These are phyloP conservation scores for Athene cunicularia DNA, from an alignment of 2,113 vertebrate species.

Conservation along the genomic window DNA sequence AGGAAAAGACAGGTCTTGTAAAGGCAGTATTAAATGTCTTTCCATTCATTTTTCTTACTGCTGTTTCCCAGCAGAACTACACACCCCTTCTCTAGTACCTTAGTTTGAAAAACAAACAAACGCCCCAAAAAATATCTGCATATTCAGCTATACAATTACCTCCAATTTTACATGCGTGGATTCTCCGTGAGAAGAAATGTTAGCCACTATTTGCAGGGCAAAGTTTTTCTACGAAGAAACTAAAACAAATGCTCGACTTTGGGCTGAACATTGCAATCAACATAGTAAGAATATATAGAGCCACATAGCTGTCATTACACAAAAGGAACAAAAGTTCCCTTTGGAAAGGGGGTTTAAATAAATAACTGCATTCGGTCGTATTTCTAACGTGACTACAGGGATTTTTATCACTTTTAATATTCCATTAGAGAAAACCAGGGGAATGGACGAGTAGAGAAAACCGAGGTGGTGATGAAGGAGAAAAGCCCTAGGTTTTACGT, in stretches of 20 bases:
- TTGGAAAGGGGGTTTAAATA: background rate
- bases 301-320: background rate
- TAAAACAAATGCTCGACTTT: background rate
- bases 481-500: rapidly evolving
- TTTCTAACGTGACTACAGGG: background rate
- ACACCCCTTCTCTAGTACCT: background rate
- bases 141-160: background rate
- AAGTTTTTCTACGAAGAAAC: background rate
- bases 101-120: background rate
- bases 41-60: background rate
- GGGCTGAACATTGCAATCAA: background rate
- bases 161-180: background rate
- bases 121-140: too few relatives aligned
- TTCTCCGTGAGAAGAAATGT: background rate
- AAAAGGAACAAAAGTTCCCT: background rate
- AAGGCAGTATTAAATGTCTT: background rate
- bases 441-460: rapidly evolving
- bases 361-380: background rate
- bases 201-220: background rate
- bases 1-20: background rate
- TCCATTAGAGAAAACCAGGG: too few relatives aligned
- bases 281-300: rapidly evolving
- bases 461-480: rapidly evolving
- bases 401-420: too few relatives aligned
- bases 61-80: background rate